Conservation (phyloP, 92 coral and sea anemone species). For the Epizoanthus stellaris region DNA sequence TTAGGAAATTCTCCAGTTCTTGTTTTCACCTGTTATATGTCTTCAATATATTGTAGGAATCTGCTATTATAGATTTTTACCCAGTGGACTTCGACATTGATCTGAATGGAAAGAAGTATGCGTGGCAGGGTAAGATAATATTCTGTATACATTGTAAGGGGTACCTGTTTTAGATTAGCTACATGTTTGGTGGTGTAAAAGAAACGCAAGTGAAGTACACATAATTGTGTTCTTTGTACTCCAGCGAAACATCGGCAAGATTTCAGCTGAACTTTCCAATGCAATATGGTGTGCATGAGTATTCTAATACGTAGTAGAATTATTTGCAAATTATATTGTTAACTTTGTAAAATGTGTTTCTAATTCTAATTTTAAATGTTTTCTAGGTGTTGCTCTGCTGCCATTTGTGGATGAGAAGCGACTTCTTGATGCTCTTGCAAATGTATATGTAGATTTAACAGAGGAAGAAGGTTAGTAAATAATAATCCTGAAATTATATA, state of each 20-base stretch:
- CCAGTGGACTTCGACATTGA: slow-evolving; percentile 95
- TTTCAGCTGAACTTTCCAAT: too few species aligned
- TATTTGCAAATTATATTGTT: too few species aligned
- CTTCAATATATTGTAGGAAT: slow-evolving; percentile 71
- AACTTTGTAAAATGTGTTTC: too few species aligned
- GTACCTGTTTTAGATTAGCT: neutral
- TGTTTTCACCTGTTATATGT: too few species aligned
- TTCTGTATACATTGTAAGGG: neutral
- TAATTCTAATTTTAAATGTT: neutral
- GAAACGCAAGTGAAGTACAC: neutral
- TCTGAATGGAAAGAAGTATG: slow-evolving; percentile 97
- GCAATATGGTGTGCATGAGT: too few species aligned
- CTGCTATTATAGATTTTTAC: slow-evolving; percentile 96
- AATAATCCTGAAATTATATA: neutral
- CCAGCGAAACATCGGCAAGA: too few species aligned
- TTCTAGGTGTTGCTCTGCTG: slow-evolving; percentile 90
- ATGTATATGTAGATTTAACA: slow-evolving; percentile 84
- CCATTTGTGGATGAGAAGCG: slow-evolving; percentile 99
- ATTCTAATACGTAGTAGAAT: too few species aligned
- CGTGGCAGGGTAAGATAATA: slow-evolving; percentile 91
- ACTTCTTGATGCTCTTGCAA: slow-evolving; percentile 71
- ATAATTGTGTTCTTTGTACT: too few species aligned
- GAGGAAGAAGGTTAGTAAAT: slow-evolving; percentile 80
- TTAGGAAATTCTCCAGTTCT: neutral
- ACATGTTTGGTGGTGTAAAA: neutral